Percentiles rank a stretch among this genome's conserved stretches.
Evolutionary conservation across 2,888 invertebrate genomes (phyloP).

Genomic region (Pammene aurita): DNA sequence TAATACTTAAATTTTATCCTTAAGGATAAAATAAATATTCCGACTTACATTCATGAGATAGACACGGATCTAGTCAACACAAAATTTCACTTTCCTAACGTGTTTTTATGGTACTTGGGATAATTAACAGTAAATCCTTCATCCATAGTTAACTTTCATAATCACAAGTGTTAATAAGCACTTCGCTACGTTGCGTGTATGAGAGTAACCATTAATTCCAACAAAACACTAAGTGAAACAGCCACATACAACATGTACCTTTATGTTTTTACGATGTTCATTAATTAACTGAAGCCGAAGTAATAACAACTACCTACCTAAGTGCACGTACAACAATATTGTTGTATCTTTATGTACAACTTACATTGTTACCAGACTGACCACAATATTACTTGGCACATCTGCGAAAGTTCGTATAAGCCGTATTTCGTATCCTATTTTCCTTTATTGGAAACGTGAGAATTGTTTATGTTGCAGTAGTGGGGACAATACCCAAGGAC

Average conservation of each 20-base stretch:
- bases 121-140: conserved; percentile 10
- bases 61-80: no score
- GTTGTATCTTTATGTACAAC: background rate
- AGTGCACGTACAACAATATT: background rate
- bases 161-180: conserved; percentile 27
- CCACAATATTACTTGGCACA: conserved; percentile 28
- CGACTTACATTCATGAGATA: no score
- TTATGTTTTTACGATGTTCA: conserved; percentile 29
- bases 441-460: conserved; percentile 37
- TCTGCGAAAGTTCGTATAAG: conserved; percentile 13
- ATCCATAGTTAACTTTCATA: conserved; percentile 23
- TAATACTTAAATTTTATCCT: background rate
- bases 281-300: conserved; percentile 26
- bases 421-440: conserved; percentile 22
- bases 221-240: conserved; percentile 22
- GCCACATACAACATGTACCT: conserved; percentile 14
- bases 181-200: conserved; percentile 12
- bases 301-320: background rate
- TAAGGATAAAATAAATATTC: no score
- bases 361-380: conserved; percentile 24
- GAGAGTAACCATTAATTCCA: conserved; percentile 23
- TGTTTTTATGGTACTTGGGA: no score
- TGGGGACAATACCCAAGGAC: background rate
- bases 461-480: conserved; percentile 9
- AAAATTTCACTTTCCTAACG: no score